These are phyloP conservation scores for Himalopsyche phryganea DNA, from an alignment of 1,140 invertebrate genomes.

Conservation along the genomic window DNA sequence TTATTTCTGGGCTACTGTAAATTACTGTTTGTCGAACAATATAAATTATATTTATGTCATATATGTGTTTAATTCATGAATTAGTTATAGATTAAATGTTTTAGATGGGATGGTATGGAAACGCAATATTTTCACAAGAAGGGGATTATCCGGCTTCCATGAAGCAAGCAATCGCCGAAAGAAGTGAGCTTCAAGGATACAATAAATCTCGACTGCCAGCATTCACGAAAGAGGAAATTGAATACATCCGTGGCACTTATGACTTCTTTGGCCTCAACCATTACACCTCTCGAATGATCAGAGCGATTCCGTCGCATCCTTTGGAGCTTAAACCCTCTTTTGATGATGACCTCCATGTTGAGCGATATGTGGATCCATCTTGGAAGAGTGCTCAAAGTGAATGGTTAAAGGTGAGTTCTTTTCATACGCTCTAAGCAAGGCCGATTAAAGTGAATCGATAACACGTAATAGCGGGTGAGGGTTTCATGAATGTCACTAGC, in stretches of 20 bases:
- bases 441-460: too few relatives aligned
- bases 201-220: constrained; percentile 53
- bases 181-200: constrained; percentile 56
- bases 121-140: constrained; percentile 55
- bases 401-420: constrained; percentile 16
- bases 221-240: constrained; percentile 55
- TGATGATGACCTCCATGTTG: constrained; percentile 34
- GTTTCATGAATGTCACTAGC: too few relatives aligned
- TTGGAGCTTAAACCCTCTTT: constrained; percentile 17
- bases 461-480: too few relatives aligned
- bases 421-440: too few relatives aligned
- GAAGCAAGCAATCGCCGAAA: constrained; percentile 51
- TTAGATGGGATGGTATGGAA: constrained; percentile 33
- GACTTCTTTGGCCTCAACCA: constrained; percentile 63
- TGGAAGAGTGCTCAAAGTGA: constrained; percentile 9
- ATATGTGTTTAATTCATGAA: too few relatives aligned
- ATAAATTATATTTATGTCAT: too few relatives aligned
- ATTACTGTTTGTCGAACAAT: too few relatives aligned
- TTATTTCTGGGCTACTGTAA: too few relatives aligned
- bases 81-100: too few relatives aligned
- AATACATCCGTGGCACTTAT: constrained; percentile 54
- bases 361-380: constrained; percentile 1
- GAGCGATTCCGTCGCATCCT: constrained; percentile 38
- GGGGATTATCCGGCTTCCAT: constrained; percentile 63
- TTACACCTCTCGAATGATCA: constrained; percentile 53